phyloP scores from a whole-genome alignment of 2,113 vertebrate genomes.

The Nesogale talazaci region DNA sequence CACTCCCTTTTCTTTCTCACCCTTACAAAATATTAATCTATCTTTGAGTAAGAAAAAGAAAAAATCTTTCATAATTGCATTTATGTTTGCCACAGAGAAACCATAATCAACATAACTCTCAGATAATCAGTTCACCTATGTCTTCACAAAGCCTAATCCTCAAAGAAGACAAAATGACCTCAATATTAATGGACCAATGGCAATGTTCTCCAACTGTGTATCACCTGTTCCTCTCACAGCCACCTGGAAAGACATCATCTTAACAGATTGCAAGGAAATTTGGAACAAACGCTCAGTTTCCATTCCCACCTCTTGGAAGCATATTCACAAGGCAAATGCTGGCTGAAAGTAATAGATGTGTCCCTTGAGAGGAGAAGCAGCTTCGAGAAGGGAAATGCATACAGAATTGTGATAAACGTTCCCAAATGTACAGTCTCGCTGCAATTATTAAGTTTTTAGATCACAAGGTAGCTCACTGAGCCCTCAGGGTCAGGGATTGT shows the following conservation, averaged over 20 bases:
- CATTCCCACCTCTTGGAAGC: conserved; percentile 39
- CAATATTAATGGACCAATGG: conserved; percentile 29
- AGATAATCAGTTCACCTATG: conserved; percentile 15
- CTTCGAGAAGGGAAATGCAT: conserved; percentile 45
- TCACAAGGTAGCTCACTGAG: conserved; percentile 40
- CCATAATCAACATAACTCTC: conserved; percentile 25
- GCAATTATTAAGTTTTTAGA: conserved; percentile 61
- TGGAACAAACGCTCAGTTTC: conserved; percentile 64
- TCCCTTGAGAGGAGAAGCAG: not conserved
- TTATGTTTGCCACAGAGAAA: conserved; percentile 40
- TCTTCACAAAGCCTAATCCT: not conserved
- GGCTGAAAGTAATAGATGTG: conserved; percentile 54
- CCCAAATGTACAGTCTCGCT: conserved; percentile 3
- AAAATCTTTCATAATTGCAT: conserved; percentile 46
- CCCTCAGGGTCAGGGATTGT: conserved; percentile 2
- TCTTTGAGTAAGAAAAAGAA: conserved; percentile 65
- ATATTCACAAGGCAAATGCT: conserved; percentile 46
- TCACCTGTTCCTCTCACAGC: conserved; percentile 57
- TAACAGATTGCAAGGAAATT: conserved; percentile 44
- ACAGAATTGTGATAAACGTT: conserved; percentile 31
- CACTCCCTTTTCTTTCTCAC: conserved; percentile 56
- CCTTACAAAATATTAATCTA: conserved; percentile 60
- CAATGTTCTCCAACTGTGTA: conserved; percentile 43
- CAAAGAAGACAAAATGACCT: conserved; percentile 54
- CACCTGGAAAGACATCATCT: conserved; percentile 59